Evolutionary conservation across 2,888 invertebrate genomes (phyloP).

Genomic region (Nematopogon swammerdamellus): DNA sequence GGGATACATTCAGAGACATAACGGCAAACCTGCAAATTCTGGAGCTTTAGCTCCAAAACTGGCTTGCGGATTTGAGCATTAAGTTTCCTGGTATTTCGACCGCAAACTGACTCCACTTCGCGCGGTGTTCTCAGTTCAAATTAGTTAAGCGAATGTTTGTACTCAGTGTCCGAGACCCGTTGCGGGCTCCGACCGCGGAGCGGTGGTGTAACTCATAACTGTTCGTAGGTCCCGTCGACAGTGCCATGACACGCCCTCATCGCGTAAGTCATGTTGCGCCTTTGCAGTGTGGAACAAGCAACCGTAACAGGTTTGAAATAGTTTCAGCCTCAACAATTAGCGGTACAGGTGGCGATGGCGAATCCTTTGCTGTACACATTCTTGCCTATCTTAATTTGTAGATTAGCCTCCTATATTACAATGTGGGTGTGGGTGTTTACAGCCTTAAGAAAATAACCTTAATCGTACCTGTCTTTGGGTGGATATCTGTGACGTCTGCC

Average conservation of each 20-base stretch:
- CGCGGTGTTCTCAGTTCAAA: not conserved
- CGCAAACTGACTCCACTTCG: not conserved
- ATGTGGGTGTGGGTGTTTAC: too few species aligned
- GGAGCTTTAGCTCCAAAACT: too few species aligned
- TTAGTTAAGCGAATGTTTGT: not conserved
- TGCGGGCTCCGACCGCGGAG: not conserved
- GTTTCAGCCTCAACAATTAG: constrained; percentile 46
- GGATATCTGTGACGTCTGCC: too few species aligned
- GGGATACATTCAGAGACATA: too few species aligned
- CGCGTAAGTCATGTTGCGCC: too few species aligned
- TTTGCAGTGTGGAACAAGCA: too few species aligned
- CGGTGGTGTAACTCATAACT: not conserved
- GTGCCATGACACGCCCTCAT: not conserved
- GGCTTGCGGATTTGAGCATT: not conserved
- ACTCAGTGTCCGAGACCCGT: not conserved
- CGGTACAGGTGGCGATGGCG: constrained; percentile 46
- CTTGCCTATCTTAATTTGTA: constrained; percentile 1
- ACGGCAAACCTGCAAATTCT: too few species aligned
- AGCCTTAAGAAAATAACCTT: too few species aligned
- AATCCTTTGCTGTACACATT: constrained; percentile 33
- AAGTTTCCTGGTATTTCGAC: not conserved
- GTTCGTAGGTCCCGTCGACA: not conserved
- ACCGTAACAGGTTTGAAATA: too few species aligned
- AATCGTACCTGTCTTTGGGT: too few species aligned
- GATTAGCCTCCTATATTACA: too few species aligned